Conservation (phyloP, 2,888 invertebrate genomes). For the Hydroisotoma schaefferi region DNA sequence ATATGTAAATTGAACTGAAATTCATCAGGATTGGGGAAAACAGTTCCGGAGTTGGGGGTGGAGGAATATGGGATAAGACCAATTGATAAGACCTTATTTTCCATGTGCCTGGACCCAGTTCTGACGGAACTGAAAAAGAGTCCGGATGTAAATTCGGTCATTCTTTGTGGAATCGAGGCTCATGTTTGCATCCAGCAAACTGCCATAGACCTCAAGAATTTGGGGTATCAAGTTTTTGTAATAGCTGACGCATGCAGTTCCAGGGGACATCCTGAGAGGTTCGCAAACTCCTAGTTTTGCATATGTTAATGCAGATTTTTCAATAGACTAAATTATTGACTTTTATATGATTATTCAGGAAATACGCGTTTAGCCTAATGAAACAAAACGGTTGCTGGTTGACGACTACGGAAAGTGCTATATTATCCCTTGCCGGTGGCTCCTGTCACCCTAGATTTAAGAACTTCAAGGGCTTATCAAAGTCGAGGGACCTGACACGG, state of each 20-base stretch:
- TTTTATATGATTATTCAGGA: conserved; percentile 49
- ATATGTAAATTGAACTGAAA: too few relatives aligned
- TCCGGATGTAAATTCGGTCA: conserved; percentile 50
- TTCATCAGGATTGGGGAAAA: conserved; percentile 57
- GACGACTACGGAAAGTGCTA: conserved; percentile 59
- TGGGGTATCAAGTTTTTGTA: conserved; percentile 57
- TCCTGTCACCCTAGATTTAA: conserved; percentile 59
- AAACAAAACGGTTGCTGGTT: conserved; percentile 57
- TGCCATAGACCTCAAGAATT: conserved; percentile 55
- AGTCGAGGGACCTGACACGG: conserved; percentile 56
- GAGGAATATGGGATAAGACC: conserved; percentile 52
- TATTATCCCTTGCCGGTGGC: conserved; percentile 57
- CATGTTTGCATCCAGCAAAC: conserved; percentile 62
- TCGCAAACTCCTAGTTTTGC: neutral
- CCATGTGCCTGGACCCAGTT: conserved; percentile 58
- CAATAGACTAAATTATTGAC: neutral
- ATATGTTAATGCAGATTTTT: neutral
- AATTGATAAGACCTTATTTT: conserved; percentile 57
- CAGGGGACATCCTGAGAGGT: conserved; percentile 55
- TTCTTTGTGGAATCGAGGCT: conserved; percentile 58
- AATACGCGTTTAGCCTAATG: conserved; percentile 56
- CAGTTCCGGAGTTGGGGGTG: conserved; percentile 57
- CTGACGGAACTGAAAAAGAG: conserved; percentile 51
- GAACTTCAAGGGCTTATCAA: conserved; percentile 58
- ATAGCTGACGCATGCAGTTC: conserved; percentile 60